Conservation (phyloP, 2,888 invertebrate genomes). For the Tortrix viridana region DNA sequence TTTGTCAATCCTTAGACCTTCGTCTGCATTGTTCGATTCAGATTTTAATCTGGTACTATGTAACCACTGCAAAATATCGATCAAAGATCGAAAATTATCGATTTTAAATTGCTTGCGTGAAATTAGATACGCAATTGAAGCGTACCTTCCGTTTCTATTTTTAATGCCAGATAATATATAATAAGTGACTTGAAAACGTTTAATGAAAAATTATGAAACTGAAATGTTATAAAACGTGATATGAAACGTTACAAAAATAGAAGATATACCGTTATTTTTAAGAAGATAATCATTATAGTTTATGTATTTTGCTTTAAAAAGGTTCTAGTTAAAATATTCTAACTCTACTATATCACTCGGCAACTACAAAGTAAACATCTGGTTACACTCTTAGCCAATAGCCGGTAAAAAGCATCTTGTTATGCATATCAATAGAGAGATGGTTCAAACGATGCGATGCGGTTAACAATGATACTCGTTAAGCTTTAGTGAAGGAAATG, state of each 20-base stretch:
- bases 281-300: too few species aligned
- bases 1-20: conserved; percentile 70
- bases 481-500: conserved; percentile 53
- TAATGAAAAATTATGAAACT: too few species aligned
- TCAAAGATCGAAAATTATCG: conserved; percentile 16
- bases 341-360: background rate
- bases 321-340: too few species aligned
- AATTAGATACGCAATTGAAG: conserved; percentile 10
- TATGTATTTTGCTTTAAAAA: too few species aligned
- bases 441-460: conserved; percentile 12
- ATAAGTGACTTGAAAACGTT: too few species aligned
- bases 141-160: conserved; percentile 2
- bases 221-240: too few species aligned
- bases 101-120: conserved; percentile 20
- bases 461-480: conserved; percentile 61
- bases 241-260: too few species aligned
- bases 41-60: conserved; percentile 38
- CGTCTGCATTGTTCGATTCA: conserved; percentile 62
- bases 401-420: conserved; percentile 18
- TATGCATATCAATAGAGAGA: conserved; percentile 14
- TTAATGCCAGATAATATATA: background rate
- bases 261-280: too few species aligned
- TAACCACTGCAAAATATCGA: conserved; percentile 14
- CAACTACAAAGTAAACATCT: conserved; percentile 3
- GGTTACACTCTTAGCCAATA: conserved; percentile 15